Percentiles rank a stretch among this genome's conserved stretches.
phyloP scores from a whole-genome alignment of 64 coral and sea anemone species.

The Stichodactyla helianthus region DNA sequence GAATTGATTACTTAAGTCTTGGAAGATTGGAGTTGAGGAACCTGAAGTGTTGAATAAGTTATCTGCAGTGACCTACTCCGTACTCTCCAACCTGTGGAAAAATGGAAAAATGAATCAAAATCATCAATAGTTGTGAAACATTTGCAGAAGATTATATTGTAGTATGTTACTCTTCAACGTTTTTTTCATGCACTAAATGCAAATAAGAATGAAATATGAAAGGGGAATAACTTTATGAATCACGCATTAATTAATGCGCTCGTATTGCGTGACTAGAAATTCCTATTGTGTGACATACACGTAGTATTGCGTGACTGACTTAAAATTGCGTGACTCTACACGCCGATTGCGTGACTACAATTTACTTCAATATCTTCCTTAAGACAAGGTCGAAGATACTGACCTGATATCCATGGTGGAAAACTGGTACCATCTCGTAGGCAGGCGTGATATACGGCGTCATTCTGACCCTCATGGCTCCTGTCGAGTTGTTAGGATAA shows the following conservation, averaged over 20 bases:
- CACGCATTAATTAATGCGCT: no score
- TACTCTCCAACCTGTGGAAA: conserved; percentile 57
- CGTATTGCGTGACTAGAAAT: not conserved
- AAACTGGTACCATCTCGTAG: conserved; percentile 87
- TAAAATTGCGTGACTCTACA: not conserved
- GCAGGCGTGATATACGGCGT: conserved; percentile 76
- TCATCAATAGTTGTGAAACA: no score
- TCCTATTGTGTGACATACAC: not conserved
- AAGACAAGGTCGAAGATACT: not conserved
- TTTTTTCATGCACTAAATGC: no score
- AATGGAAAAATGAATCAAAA: not conserved
- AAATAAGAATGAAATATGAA: no score
- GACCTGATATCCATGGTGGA: conserved; percentile 96
- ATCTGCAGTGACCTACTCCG: conserved; percentile 30
- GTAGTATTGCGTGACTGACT: not conserved
- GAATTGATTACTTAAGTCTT: not conserved
- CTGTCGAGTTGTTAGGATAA: conserved; percentile 55
- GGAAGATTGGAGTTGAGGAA: not conserved
- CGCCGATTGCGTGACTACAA: not conserved
- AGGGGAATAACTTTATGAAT: no score
- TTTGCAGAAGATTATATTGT: not conserved
- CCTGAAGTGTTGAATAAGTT: not conserved
- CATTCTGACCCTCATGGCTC: conserved; percentile 64
- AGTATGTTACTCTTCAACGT: not conserved
- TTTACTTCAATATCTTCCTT: no score